Conservation (phyloP, 1,140 invertebrate genomes). For the Acromyrmex heyeri region DNA sequence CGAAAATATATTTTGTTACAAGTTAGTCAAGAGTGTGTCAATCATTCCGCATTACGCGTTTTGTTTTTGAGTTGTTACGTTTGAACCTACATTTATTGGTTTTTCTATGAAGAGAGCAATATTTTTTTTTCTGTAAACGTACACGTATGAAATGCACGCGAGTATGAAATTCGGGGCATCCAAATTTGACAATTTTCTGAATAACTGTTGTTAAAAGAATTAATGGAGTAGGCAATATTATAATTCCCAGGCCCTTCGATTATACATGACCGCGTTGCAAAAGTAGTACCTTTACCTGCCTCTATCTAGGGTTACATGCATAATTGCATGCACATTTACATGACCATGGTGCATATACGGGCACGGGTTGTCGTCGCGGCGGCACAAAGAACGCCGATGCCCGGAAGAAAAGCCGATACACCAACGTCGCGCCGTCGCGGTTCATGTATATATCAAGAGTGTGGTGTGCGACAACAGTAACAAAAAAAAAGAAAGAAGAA, state of each 20-base stretch:
- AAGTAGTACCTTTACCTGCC: neutral
- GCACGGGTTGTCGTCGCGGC: constrained; percentile 25
- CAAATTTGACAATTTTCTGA: neutral
- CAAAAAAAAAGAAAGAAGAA: neutral
- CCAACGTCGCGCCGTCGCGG: constrained; percentile 4
- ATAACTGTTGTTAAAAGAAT: constrained; percentile 8
- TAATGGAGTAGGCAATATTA: neutral
- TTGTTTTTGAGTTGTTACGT: neutral
- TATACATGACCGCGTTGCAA: constrained; percentile 42
- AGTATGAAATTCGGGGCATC: neutral
- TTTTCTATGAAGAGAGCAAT: neutral
- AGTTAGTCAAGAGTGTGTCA: neutral
- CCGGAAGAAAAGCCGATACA: constrained; percentile 56
- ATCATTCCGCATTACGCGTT: no score
- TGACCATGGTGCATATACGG: constrained; percentile 1
- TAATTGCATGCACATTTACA: constrained; percentile 62
- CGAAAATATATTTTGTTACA: neutral
- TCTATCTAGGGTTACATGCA: constrained; percentile 42
- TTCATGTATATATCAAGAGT: neutral
- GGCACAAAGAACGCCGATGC: constrained; percentile 38
- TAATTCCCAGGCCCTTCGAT: constrained; percentile 62
- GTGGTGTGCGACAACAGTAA: neutral
- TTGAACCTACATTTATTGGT: neutral
- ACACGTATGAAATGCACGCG: no score
- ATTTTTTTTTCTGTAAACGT: neutral